These are phyloP conservation scores for Stenopsyche tienmushanensis DNA, from an alignment of 1,140 invertebrate genomes.

Conservation along the genomic window DNA sequence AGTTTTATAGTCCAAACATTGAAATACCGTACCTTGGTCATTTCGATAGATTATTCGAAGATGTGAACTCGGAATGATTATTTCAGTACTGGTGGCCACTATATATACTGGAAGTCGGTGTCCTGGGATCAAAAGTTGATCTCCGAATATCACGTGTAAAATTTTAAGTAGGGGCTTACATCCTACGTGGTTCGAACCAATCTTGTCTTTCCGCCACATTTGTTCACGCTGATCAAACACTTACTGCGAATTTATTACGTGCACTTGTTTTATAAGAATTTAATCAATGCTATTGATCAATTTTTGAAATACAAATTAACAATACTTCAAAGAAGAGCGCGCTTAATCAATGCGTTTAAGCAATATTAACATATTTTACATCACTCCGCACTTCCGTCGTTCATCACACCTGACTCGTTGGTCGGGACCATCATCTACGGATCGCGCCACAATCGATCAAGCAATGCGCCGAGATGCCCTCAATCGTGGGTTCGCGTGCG, in stretches of 20 bases:
- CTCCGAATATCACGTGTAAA: conserved; percentile 3
- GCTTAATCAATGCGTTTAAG: no score
- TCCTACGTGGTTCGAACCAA: background rate
- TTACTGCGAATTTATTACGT: background rate
- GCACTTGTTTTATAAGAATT: background rate
- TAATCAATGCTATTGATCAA: background rate
- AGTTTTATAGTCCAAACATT: no score
- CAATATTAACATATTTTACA: no score
- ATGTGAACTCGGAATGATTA: background rate
- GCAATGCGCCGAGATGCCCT: no score
- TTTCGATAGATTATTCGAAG: background rate
- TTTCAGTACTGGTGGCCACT: background rate
- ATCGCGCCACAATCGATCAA: no score
- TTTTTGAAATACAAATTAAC: no score
- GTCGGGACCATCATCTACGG: no score
- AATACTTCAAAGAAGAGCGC: no score
- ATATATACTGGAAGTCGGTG: background rate
- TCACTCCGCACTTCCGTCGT: no score
- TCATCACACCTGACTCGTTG: no score
- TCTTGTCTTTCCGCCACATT: background rate
- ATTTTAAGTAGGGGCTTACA: conserved; percentile 14
- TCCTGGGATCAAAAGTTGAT: background rate
- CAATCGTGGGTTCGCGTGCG: no score
- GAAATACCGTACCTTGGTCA: conserved; percentile 7
- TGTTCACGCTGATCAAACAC: background rate